A percentile compares a stretch with the other conserved stretches of the same genome.
phyloP scores from a whole-genome alignment of 2,888 invertebrate genomes.

The Gasteruption jaculator region DNA sequence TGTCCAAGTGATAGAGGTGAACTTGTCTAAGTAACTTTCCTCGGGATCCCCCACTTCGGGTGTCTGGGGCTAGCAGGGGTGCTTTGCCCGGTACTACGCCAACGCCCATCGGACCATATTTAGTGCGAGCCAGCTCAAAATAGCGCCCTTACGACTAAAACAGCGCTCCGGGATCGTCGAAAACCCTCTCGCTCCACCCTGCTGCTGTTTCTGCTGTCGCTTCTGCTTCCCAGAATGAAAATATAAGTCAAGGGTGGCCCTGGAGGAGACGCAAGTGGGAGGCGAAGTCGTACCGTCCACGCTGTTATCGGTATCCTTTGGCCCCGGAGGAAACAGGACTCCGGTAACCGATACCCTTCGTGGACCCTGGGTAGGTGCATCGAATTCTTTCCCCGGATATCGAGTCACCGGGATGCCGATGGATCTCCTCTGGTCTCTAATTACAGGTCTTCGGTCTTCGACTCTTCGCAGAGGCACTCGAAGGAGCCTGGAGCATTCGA shows the following conservation, averaged over 20 bases:
- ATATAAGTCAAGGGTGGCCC: constrained; percentile 35
- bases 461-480: too few relatives aligned
- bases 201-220: constrained; percentile 5
- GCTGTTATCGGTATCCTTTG: too few relatives aligned
- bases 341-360: too few relatives aligned
- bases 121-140: constrained; percentile 50
- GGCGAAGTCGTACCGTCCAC: constrained; percentile 10
- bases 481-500: too few relatives aligned
- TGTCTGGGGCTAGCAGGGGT: constrained; percentile 34
- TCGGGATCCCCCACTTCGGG: constrained; percentile 39
- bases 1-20: constrained; percentile 46
- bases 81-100: constrained; percentile 41
- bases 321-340: too few relatives aligned
- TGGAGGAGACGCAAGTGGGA: constrained; percentile 17
- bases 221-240: constrained; percentile 22
- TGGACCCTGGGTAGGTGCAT: too few relatives aligned
- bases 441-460: too few relatives aligned
- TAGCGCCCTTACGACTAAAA: constrained; percentile 47
- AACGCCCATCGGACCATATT: constrained; percentile 50
- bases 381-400: too few relatives aligned
- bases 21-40: constrained; percentile 50
- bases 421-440: too few relatives aligned
- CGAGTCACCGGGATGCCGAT: too few relatives aligned
- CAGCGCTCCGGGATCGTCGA: constrained; percentile 35
- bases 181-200: constrained; percentile 14